Conservation (phyloP, 2,888 invertebrate genomes). For the Plutella xylostella region DNA sequence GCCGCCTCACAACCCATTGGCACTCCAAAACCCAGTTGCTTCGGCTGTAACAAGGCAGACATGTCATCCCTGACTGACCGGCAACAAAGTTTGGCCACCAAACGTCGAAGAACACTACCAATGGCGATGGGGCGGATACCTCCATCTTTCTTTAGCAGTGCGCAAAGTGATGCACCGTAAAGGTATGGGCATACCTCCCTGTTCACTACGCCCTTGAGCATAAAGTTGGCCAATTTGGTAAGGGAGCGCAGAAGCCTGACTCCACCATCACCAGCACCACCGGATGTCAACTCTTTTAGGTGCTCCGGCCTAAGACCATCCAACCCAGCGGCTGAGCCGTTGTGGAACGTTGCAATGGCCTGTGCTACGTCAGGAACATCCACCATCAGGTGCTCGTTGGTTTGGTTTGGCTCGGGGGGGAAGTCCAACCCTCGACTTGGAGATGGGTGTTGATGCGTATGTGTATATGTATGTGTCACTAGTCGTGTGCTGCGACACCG, state of each 20-base stretch:
- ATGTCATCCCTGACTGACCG: not conserved
- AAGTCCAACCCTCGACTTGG: slow-evolving; percentile 6
- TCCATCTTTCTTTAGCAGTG: not conserved
- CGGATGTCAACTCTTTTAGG: slow-evolving; percentile 6
- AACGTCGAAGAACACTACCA: not conserved
- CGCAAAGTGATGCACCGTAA: not conserved
- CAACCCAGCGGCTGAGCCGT: slow-evolving; percentile 11
- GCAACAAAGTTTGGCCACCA: not conserved
- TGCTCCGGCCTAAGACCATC: slow-evolving; percentile 12
- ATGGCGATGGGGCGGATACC: slow-evolving; percentile 1
- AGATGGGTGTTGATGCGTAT: too few species aligned
- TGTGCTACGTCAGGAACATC: not conserved
- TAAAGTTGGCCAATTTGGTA: not conserved
- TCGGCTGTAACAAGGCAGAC: not conserved
- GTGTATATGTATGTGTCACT: too few species aligned
- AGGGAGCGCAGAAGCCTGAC: not conserved
- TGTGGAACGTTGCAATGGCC: slow-evolving; percentile 10
- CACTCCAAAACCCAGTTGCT: not conserved
- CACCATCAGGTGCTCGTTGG: not conserved
- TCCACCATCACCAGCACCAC: not conserved
- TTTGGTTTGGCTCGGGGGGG: not conserved
- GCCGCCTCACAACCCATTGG: not conserved
- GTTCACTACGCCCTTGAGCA: not conserved
- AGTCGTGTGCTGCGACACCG: too few species aligned
- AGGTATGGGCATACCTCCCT: not conserved